Base-by-base conservation (phyloP, 1,140 invertebrate species). In the Parapsyche elsis region DNA sequence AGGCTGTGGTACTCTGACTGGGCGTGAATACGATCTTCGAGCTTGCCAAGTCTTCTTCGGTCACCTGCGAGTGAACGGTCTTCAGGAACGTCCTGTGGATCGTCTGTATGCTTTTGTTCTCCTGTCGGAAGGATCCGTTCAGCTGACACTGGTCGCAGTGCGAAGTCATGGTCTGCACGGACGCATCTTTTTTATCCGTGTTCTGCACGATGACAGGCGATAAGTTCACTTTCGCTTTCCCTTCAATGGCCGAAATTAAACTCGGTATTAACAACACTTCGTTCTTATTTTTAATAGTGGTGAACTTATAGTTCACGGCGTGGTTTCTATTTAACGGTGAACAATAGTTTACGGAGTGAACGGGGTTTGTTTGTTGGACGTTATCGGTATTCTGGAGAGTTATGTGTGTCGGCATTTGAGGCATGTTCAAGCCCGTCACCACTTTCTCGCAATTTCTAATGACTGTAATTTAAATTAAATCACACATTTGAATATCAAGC, bases 371-470 rank as follows among this genome's bases (percentile, higher is more conserved):
- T 53, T 71, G 45, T 44, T 57, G 45, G 1, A 16, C 5, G 53
- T 49, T 38, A 26, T 61, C 14, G 12, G 9, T 46, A 9, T 24
- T 16, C 21, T 14, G 19, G 9, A 64, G 12, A 7, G 46, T 61
- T 19, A 79, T n/a, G 19, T 61, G 21, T 23, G 76, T 81, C 10
- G 81, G 81, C 14, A 81, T 53, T 67, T 80, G 74, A 24, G 78
- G 71, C 45, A 9, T 57, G 7, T 81, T 80, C 81, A 83, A 81
- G 71, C 79, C 78, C 23, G 53, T 30, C 14, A 83, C 64, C 14
- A 78, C 80, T 57, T 71, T 59, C 53, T 79, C 57, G 74, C 81
- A 83, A 71, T 78, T 61, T 45, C 45, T 81, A 70, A 83, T 83
- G 23, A 82, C 81, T 82, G 81, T 59, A 82, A 82, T 77, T 44